Evolutionary conservation across 2,888 invertebrate genomes (phyloP), one percentile per base, ranked within the genome.

Genomic region (Plagodis dolabraria): DNA sequence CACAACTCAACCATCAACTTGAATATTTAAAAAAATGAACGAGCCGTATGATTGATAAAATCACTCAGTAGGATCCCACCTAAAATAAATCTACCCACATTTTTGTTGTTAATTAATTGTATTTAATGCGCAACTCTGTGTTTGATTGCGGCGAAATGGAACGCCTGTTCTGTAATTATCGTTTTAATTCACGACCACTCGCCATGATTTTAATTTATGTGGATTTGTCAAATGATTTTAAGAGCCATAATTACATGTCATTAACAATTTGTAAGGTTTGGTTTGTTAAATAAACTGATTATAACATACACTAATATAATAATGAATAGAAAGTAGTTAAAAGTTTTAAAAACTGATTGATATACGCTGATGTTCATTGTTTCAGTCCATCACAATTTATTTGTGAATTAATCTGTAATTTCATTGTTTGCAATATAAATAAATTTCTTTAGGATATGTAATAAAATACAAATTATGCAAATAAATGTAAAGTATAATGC

Each of bases 31-130:
- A 22, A 22, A 22, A 22, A n/a, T n/a, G n/a, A n/a, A n/a, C n/a
- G n/a, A n/a, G n/a, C n/a, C n/a, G n/a, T 22, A 22, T 22, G 22
- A 34, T 46, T 55, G 22, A 58, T 8, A 22, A 36, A 51, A 33
- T 7, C 22, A 11, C 5, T 5, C 40, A 33, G n/a, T 5, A 22
- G 11, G 6, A 43, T 67, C 10, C 9, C 1, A 6, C 4, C 60
- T 53, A 61, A 83, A 83, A 89, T 87, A 89, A 89, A 91, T 88
- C 45, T 56, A 87, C 85, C 87, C 70, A 85, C 86, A 90, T 92
- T 92, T 92, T 92, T 92, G 90, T 82, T 91, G 85, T 90, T 92
- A 91, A 92, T 89, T 89, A 89, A 87, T 88, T 82, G 84, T 77
- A 80, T 84, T 85, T 86, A 87, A 87, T 84, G 82, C 83, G 82